Conservation (phyloP, 1,140 invertebrate species). For the Drosophila rhopaloa region DNA sequence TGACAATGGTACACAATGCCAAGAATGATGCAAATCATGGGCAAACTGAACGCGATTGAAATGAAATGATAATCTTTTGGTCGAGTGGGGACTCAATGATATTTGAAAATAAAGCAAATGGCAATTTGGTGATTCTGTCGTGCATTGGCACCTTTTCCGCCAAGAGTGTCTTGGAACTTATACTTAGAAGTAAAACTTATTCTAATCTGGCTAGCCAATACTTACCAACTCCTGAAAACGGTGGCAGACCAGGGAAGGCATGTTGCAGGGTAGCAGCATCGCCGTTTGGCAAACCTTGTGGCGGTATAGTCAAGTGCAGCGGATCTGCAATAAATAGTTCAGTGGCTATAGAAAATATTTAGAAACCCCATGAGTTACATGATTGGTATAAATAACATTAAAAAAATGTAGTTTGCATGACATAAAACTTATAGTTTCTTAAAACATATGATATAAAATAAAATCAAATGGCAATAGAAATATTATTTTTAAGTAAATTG, state of each 20-base stretch:
- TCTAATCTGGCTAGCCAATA: conserved; percentile 59
- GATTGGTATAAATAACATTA: not conserved
- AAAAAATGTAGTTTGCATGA: too few species aligned
- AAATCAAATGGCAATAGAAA: too few species aligned
- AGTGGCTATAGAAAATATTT: conserved; percentile 4
- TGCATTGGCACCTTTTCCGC: conserved; percentile 5
- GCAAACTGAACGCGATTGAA: conserved; percentile 21
- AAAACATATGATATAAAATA: too few species aligned
- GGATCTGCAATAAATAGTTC: conserved; percentile 61
- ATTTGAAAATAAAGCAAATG: conserved; percentile 4
- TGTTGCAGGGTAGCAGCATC: conserved; percentile 94
- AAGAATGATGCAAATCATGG: conserved; percentile 13
- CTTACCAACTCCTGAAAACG: conserved; percentile 96
- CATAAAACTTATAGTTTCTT: too few species aligned
- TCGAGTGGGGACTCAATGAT: conserved; percentile 5
- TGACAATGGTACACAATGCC: conserved; percentile 21
- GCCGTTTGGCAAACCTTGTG: conserved; percentile 94
- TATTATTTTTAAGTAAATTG: too few species aligned
- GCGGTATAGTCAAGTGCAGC: conserved; percentile 90
- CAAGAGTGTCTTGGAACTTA: not conserved
- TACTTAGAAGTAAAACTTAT: conserved; percentile 6
- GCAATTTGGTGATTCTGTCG: not conserved
- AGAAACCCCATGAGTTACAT: not conserved
- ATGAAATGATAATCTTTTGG: conserved; percentile 2
- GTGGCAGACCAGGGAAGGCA: conserved; percentile 94